Percentiles rank a stretch among this genome's conserved stretches.
Evolutionary conservation across 2,797 vertebrate species (phyloP).

Genomic region (Microcaecilia unicolor): DNA sequence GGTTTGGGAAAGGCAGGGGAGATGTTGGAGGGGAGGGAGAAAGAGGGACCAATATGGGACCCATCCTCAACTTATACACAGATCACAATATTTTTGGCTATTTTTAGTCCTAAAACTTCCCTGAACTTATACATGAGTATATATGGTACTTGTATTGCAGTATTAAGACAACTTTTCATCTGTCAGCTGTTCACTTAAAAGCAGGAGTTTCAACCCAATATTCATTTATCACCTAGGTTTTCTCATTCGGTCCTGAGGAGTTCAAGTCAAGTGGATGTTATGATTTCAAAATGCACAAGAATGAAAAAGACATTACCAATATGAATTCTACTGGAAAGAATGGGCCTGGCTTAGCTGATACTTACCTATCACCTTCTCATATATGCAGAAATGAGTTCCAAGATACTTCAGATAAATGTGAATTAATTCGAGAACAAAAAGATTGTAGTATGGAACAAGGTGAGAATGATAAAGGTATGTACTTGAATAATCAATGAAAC

Average conservation of each 20-base stretch:
- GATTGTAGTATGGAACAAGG: not conserved
- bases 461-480: not conserved
- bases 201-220: conserved; percentile 35
- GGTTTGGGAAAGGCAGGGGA: too few species aligned
- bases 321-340: conserved; percentile 16
- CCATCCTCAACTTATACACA: too few species aligned
- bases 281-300: conserved; percentile 15
- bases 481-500: too few species aligned
- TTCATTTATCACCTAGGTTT: conserved; percentile 42
- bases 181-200: conserved; percentile 14
- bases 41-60: too few species aligned
- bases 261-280: conserved; percentile 35
- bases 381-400: conserved; percentile 22
- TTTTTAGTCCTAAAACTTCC: too few species aligned
- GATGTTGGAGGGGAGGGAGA: too few species aligned
- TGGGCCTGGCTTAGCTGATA: conserved; percentile 47
- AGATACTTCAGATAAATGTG: conserved; percentile 15
- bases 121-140: too few species aligned
- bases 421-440: not conserved
- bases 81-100: too few species aligned
- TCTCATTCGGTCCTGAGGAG: conserved; percentile 21
- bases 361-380: conserved; percentile 66
- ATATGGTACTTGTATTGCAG: conserved; percentile 1
- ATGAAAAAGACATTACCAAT: conserved; percentile 23
- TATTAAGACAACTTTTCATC: conserved; percentile 27